A percentile compares a stretch with the other conserved stretches of the same genome.
These are phyloP conservation scores for Pseudomugil gertrudae DNA, from an alignment of 2,797 vertebrate species.

Conservation along the genomic window DNA sequence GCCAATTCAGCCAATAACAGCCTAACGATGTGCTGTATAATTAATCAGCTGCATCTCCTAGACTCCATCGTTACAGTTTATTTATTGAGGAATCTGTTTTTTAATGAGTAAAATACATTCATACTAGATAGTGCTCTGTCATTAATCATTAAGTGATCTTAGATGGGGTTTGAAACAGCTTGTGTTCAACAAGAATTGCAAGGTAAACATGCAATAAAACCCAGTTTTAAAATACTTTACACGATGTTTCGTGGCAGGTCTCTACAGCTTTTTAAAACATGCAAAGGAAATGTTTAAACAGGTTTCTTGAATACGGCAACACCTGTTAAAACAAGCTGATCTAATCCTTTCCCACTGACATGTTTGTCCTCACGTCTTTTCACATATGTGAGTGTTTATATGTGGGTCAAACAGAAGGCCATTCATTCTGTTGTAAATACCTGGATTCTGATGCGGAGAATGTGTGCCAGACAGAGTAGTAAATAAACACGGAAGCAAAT, in stretches of 20 bases:
- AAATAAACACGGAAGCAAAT: too few species aligned
- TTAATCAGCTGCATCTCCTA: slow-evolving; percentile 21
- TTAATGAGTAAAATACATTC: slow-evolving; percentile 26
- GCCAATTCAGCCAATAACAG: slow-evolving; percentile 18
- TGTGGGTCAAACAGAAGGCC: not conserved
- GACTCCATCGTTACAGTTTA: not conserved
- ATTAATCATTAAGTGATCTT: slow-evolving; percentile 38
- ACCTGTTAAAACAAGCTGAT: not conserved
- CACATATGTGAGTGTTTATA: too few species aligned
- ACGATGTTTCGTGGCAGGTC: not conserved
- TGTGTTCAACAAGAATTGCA: not conserved
- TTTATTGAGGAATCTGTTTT: slow-evolving; percentile 18
- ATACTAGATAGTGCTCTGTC: slow-evolving; percentile 28
- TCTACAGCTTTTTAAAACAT: not conserved
- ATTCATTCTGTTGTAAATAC: not conserved
- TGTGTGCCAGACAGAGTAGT: not conserved
- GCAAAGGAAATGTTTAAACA: not conserved
- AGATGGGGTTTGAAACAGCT: slow-evolving; percentile 16
- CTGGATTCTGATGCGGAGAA: not conserved
- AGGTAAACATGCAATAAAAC: not conserved
- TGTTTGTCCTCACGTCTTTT: not conserved
- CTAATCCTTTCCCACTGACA: not conserved
- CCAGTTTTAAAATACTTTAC: not conserved
- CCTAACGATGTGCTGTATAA: slow-evolving; percentile 12
- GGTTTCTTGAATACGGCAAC: not conserved